Percentiles rank a stretch among this genome's conserved stretches.
phyloP scores from a whole-genome alignment of 2,113 vertebrate species.

The Rallus limicola region DNA sequence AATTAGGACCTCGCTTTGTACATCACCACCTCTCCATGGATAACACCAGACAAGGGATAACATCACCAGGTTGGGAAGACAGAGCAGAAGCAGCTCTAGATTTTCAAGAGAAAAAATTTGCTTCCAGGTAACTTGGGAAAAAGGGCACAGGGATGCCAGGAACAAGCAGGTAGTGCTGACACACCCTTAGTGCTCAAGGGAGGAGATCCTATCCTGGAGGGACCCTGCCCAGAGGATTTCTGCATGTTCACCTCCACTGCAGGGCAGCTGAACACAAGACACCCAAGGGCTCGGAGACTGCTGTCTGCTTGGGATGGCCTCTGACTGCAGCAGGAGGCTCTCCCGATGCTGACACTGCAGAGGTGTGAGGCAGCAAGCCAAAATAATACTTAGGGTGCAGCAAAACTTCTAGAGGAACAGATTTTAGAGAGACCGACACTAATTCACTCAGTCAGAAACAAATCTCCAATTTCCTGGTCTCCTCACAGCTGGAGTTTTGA shows the following conservation, averaged over 20 bases:
- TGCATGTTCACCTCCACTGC: neutral
- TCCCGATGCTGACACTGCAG: neutral
- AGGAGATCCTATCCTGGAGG: neutral
- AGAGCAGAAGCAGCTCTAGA: neutral
- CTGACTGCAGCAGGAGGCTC: neutral
- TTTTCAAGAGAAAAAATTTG: neutral
- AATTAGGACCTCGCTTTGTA: neutral
- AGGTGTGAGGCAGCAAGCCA: slow-evolving; percentile 13
- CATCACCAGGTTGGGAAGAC: neutral
- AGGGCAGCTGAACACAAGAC: neutral
- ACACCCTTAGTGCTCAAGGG: accelerated
- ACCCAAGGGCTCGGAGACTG: neutral
- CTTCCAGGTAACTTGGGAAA: neutral
- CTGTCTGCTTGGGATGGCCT: neutral
- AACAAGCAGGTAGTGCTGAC: accelerated
- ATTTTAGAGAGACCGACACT: slow-evolving; percentile 12
- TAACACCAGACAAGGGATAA: neutral
- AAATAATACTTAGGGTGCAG: slow-evolving; percentile 16
- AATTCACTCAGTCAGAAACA: slow-evolving; percentile 48
- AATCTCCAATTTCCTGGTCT: slow-evolving; percentile 48
- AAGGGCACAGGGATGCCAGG: neutral
- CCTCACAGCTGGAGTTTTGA: slow-evolving; percentile 40
- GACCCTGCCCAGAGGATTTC: neutral
- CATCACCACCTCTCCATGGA: neutral
- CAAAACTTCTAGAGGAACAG: neutral